These are phyloP conservation scores for Strigamia maritima DNA, from an alignment of 2,888 invertebrate species.

Conservation along the genomic window DNA sequence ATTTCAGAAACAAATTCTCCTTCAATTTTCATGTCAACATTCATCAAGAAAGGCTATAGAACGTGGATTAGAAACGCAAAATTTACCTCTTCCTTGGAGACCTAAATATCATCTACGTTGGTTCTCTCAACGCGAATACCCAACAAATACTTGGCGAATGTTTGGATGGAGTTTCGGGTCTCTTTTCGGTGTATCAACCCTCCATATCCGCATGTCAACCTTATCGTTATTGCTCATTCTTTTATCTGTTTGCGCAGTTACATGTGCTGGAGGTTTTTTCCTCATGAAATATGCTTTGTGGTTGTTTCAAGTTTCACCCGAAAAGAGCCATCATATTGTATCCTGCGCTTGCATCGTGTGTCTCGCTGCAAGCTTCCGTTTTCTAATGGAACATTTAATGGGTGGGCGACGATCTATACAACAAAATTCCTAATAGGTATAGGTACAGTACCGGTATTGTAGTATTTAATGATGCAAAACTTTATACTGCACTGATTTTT, in stretches of 20 bases:
- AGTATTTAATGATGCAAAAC: not conserved
- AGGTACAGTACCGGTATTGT: not conserved
- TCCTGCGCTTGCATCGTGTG: not conserved
- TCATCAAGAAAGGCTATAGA: not conserved
- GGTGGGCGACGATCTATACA: not conserved
- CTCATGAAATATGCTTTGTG: not conserved
- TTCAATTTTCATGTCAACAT: conserved; percentile 7
- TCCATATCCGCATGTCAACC: not conserved
- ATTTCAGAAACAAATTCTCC: conserved; percentile 9
- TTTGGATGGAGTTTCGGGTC: not conserved
- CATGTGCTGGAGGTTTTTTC: not conserved
- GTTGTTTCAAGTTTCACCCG: not conserved
- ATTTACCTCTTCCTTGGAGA: conserved; percentile 7
- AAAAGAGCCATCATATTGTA: not conserved
- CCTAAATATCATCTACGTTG: not conserved
- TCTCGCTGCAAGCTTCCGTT: not conserved
- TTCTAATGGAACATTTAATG: not conserved
- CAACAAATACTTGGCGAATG: not conserved
- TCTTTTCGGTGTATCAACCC: not conserved
- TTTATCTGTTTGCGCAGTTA: not conserved
- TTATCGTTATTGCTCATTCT: not conserved
- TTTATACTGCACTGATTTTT: not conserved
- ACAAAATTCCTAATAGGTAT: not conserved
- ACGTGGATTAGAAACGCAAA: not conserved
- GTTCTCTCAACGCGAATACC: not conserved